A percentile compares a stretch with the other conserved stretches of the same genome.
phyloP scores from a whole-genome alignment of 2,113 vertebrate genomes.

The Clarias magur region DNA sequence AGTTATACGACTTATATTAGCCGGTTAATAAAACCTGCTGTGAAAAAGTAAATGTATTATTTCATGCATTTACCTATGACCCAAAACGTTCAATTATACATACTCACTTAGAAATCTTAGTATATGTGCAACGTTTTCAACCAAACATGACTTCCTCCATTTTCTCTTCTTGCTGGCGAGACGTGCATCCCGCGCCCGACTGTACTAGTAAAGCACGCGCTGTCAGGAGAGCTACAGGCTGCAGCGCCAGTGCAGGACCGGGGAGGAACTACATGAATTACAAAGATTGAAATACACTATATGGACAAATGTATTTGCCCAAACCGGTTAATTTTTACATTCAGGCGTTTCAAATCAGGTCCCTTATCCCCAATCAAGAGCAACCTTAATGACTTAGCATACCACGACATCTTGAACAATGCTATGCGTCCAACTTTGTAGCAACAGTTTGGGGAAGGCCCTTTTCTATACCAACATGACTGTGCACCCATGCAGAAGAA shows the following conservation, averaged over 20 bases:
- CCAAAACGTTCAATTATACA: background rate
- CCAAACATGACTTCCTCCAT: constrained; percentile 45
- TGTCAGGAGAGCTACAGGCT: background rate
- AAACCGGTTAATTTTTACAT: no score
- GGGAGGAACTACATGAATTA: constrained; percentile 9
- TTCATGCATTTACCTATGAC: no score
- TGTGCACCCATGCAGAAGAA: no score
- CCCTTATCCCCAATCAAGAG: no score
- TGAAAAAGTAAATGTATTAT: background rate
- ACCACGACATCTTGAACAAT: no score
- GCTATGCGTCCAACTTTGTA: no score
- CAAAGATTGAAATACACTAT: background rate
- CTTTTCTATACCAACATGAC: no score
- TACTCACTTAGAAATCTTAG: constrained; percentile 41
- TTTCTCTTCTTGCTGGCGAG: constrained; percentile 44
- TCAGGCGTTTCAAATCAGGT: no score
- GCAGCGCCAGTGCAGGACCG: background rate
- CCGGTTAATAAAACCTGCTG: background rate
- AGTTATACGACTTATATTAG: background rate
- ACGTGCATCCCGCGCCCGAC: background rate
- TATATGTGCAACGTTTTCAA: constrained; percentile 32
- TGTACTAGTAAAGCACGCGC: background rate
- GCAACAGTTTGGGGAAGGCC: no score
- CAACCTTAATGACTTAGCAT: no score
- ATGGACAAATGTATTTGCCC: no score